A percentile compares a stretch with the other conserved stretches of the same genome.
These are phyloP conservation scores for Acrobasis suavella DNA, from an alignment of 2,888 invertebrate species.

Conservation along the genomic window DNA sequence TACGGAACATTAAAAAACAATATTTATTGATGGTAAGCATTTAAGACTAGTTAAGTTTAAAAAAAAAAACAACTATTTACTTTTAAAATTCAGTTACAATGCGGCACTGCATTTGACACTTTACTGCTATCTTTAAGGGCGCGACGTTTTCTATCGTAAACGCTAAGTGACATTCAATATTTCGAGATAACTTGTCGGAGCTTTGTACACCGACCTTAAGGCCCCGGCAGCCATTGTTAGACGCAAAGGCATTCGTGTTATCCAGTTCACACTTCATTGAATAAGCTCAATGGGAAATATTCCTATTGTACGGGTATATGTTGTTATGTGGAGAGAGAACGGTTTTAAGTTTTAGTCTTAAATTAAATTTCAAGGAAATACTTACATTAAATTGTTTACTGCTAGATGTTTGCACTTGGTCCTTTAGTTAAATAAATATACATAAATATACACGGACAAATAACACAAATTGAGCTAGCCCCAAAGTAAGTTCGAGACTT, in stretches of 20 bases:
- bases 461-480: too few relatives aligned
- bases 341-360: not conserved
- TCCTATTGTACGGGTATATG: slow-evolving; percentile 50
- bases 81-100: not conserved
- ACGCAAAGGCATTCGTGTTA: slow-evolving; percentile 60
- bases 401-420: too few relatives aligned
- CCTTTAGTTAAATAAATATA: too few relatives aligned
- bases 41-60: too few relatives aligned
- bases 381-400: too few relatives aligned
- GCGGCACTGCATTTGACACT: not conserved
- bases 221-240: slow-evolving; percentile 49
- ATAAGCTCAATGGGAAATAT: slow-evolving; percentile 62
- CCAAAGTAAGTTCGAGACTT: too few relatives aligned
- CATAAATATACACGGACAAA: too few relatives aligned
- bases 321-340: slow-evolving; percentile 1
- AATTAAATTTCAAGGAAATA: not conserved
- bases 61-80: not conserved
- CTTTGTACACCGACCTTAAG: slow-evolving; percentile 47
- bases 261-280: slow-evolving; percentile 70
- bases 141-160: not conserved
- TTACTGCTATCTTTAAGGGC: slow-evolving; percentile 1
- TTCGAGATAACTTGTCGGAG: slow-evolving; percentile 18
- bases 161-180: slow-evolving; percentile 20
- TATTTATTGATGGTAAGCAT: too few relatives aligned
- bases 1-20: too few relatives aligned